Evolutionary conservation across 1,140 invertebrate genomes (phyloP), one percentile per base, ranked within the genome.

Genomic region (Lordiphosa stackelbergi): DNA sequence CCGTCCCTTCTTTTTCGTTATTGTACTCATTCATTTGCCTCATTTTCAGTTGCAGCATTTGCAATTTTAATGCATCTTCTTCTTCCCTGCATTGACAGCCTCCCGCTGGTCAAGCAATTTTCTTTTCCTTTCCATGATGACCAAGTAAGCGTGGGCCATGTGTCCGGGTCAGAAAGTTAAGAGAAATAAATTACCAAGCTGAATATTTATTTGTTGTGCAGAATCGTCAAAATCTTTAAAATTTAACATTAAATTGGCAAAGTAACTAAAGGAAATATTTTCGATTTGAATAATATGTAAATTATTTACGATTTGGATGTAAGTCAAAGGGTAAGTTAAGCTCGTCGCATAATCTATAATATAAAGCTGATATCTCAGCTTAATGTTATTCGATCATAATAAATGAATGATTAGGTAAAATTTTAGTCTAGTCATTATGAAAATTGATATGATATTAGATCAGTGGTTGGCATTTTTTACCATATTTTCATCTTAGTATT

Each of bases 31-130:
- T 68, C 48, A 68, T 68, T 77, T 75, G 73, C 34, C 72, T 75
- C 62, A 75, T 75, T 75, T 75, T 66, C 72, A 66, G 72, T 75
- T 75, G 72, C 66, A 75, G 65, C 59, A 56, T 55, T 55, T 16
- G 48, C 49, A 61, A 66, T 70, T 74, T 75, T 70, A 75, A 62
- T 74, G 55, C 71, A 74, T 57, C 35, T 37, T 41, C 12, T 31
- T 60, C 38, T 40, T 38, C 36, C 47, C 53, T 64, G 68, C 60
- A 65, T 71, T 71, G 59, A 58, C 68, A 65, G 46, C 55, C 54
- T 53, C 24, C 22, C 34, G 47, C 46, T 72, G 69, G 66, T 53
- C 59, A 63, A 66, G 47, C 51, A 24, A 28, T 10, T 37, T 53
- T 45, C 36, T 42, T 55, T 61, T 40, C 16, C 35, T 46, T 13